Evolutionary conservation across 2,888 invertebrate genomes (phyloP).

Genomic region (Carpatolechia fugitivella): DNA sequence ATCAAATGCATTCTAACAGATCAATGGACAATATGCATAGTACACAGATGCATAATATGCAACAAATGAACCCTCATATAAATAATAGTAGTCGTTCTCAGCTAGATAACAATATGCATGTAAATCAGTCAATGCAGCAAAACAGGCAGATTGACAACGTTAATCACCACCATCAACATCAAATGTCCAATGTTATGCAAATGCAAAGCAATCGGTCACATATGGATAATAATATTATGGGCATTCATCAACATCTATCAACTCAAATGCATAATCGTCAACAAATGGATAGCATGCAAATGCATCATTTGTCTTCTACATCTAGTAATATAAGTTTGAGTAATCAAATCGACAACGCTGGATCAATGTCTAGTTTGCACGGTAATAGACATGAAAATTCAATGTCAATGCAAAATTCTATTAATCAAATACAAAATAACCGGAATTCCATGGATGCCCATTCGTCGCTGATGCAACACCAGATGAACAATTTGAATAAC

Average conservation of each 20-base stretch:
- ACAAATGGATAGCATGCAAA: slow-evolving; percentile 64
- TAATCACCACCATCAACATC: slow-evolving; percentile 67
- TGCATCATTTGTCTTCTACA: slow-evolving; percentile 68
- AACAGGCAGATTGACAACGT: slow-evolving; percentile 66
- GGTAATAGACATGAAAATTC: slow-evolving; percentile 64
- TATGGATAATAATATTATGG: slow-evolving; percentile 62
- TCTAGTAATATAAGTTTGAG: slow-evolving; percentile 53
- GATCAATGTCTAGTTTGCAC: slow-evolving; percentile 57
- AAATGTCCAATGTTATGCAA: slow-evolving; percentile 70
- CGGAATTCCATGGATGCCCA: slow-evolving; percentile 62
- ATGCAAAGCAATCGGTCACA: slow-evolving; percentile 65
- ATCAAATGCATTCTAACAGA: slow-evolving; percentile 65
- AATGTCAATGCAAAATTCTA: slow-evolving; percentile 62
- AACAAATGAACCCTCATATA: slow-evolving; percentile 68
- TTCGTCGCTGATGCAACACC: slow-evolving; percentile 67
- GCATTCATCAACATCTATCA: slow-evolving; percentile 66
- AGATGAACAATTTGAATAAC: slow-evolving; percentile 63
- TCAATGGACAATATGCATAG: slow-evolving; percentile 67
- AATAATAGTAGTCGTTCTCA: slow-evolving; percentile 52
- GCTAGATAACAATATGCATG: slow-evolving; percentile 65
- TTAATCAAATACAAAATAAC: slow-evolving; percentile 68
- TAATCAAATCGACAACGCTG: slow-evolving; percentile 62
- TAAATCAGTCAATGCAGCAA: slow-evolving; percentile 64
- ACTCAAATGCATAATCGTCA: slow-evolving; percentile 71
- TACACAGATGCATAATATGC: slow-evolving; percentile 64